Evolutionary conservation across 2,888 invertebrate species (phyloP).

Genomic region (Siphonodentalium dalli): DNA sequence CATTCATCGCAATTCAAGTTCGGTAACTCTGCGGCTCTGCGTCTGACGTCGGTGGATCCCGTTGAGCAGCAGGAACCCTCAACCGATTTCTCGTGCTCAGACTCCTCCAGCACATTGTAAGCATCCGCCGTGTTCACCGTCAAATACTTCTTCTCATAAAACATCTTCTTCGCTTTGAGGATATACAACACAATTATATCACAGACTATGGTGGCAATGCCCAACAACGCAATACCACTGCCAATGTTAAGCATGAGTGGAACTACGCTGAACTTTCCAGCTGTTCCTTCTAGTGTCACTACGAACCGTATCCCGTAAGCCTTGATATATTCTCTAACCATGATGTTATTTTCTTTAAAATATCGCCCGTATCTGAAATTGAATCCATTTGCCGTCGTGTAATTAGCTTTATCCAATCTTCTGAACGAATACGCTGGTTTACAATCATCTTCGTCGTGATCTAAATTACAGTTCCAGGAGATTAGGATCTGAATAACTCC

Average conservation of each 20-base stretch:
- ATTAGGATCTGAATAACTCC: constrained; percentile 67
- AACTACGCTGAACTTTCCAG: constrained; percentile 67
- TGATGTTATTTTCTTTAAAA: constrained; percentile 39
- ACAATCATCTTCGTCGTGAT: constrained; percentile 64
- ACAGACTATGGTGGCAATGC: constrained; percentile 66
- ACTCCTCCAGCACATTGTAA: too few relatives aligned
- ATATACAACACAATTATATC: constrained; percentile 66
- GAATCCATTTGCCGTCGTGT: constrained; percentile 65
- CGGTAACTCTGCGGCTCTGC: too few relatives aligned
- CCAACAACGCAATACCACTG: constrained; percentile 67
- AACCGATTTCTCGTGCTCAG: too few relatives aligned
- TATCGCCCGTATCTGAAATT: constrained; percentile 67
- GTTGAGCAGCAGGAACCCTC: too few relatives aligned
- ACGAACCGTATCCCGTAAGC: constrained; percentile 68
- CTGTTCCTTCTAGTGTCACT: constrained; percentile 66
- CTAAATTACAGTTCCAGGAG: constrained; percentile 68
- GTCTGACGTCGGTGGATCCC: too few relatives aligned
- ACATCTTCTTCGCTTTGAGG: constrained; percentile 59
- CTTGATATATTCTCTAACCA: constrained; percentile 64
- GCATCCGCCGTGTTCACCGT: constrained; percentile 72
- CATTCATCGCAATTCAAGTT: too few relatives aligned
- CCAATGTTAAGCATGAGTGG: constrained; percentile 68
- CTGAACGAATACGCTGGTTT: constrained; percentile 66
- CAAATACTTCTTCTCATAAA: constrained; percentile 66
- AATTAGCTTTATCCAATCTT: constrained; percentile 64